Evolutionary conservation across 2,113 vertebrate species (phyloP).

Genomic region (Odocoileus virginianus): DNA sequence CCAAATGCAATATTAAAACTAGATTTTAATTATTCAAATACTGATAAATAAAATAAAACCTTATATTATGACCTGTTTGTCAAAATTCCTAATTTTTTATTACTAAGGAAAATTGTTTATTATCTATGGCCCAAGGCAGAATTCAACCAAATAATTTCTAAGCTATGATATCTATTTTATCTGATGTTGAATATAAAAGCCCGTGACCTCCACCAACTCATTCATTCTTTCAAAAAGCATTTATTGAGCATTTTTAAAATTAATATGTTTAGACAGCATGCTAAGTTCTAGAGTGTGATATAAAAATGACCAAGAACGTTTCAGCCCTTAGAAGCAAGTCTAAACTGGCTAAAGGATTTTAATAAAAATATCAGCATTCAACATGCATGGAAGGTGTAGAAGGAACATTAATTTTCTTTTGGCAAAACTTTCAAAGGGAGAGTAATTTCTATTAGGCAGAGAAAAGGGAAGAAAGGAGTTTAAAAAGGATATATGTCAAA

Average conservation of each 20-base stretch:
- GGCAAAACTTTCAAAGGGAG: neutral
- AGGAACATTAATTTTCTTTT: neutral
- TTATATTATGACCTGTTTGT: neutral
- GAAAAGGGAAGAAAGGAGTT: neutral
- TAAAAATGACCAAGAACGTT: neutral
- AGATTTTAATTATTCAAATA: neutral
- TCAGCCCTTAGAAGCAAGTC: neutral
- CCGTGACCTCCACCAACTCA: neutral
- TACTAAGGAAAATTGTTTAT: neutral
- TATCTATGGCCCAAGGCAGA: neutral
- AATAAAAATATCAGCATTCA: neutral
- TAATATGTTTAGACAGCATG: neutral
- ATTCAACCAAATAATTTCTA: conserved; percentile 28
- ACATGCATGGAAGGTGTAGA: neutral
- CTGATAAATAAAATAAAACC: neutral
- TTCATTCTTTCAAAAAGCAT: neutral
- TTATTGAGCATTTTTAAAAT: neutral
- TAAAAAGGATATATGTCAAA: neutral
- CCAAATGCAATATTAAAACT: neutral
- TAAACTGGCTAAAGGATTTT: neutral
- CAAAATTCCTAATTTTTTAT: neutral
- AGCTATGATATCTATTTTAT: neutral
- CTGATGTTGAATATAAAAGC: neutral
- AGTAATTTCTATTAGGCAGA: neutral
- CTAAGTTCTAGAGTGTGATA: neutral